Percentiles rank a stretch among this genome's conserved stretches.
Evolutionary conservation across 2,888 invertebrate species (phyloP).

Genomic region (Thymelicus acteon): DNA sequence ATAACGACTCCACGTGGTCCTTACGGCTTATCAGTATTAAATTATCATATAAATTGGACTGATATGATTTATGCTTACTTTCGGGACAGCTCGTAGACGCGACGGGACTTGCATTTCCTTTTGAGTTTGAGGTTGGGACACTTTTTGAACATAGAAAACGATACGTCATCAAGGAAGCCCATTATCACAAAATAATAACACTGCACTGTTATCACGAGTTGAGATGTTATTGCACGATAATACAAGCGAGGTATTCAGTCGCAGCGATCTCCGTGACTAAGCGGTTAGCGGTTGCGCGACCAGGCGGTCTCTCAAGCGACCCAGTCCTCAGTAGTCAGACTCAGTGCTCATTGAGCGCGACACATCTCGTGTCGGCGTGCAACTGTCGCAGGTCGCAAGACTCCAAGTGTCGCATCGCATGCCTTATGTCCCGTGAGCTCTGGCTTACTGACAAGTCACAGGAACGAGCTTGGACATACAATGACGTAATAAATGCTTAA

Average conservation of each 20-base stretch:
- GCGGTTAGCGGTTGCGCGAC: conserved; percentile 45
- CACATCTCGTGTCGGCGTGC: conserved; percentile 26
- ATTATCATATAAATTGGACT: conserved; percentile 5
- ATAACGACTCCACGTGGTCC: conserved; percentile 35
- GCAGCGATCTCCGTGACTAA: conserved; percentile 49
- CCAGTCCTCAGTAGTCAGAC: conserved; percentile 15
- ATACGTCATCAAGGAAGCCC: conserved; percentile 65
- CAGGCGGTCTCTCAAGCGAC: conserved; percentile 39
- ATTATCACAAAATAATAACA: conserved; percentile 50
- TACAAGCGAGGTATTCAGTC: conserved; percentile 43
- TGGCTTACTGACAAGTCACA: not conserved
- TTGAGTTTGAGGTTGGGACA: conserved; percentile 71
- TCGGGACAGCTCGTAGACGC: conserved; percentile 54
- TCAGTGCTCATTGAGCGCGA: conserved; percentile 28
- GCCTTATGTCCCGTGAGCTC: not conserved
- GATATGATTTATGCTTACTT: conserved; percentile 21
- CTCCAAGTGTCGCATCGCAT: not conserved
- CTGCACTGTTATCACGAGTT: conserved; percentile 62
- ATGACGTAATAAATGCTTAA: too few relatives aligned
- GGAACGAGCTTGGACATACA: too few relatives aligned
- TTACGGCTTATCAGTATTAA: conserved; percentile 29
- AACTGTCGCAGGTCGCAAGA: not conserved
- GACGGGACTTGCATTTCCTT: conserved; percentile 54
- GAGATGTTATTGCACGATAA: conserved; percentile 34
- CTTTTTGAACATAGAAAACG: conserved; percentile 76